A percentile compares a stretch with the other conserved stretches of the same genome.
Conservation (phyloP, 2,113 vertebrate species). For the Shinisaurus crocodilurus region DNA sequence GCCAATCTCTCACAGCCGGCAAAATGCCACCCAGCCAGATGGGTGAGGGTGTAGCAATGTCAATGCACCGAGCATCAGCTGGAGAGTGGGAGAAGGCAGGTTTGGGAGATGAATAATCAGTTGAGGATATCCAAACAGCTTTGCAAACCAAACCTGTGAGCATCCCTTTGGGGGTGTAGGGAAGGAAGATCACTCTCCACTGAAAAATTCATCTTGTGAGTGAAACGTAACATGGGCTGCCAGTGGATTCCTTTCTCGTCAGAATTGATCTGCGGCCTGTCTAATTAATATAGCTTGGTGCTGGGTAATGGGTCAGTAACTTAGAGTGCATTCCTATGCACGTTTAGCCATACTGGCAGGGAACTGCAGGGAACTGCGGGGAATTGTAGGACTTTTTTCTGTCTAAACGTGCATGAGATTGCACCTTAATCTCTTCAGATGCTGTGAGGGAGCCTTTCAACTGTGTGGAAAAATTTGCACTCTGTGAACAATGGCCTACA, state of each 20-base stretch:
- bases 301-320: neutral
- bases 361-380: no score
- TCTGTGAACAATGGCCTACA: neutral
- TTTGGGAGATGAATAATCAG: neutral
- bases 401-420: no score
- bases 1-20: neutral
- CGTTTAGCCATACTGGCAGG: no score
- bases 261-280: neutral
- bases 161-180: neutral
- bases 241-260: neutral
- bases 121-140: neutral
- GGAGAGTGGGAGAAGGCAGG: rapidly evolving
- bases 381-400: no score
- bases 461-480: neutral
- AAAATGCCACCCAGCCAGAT: slow-evolving; percentile 22
- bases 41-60: slow-evolving; percentile 1
- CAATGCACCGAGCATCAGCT: neutral
- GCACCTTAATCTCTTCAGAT: neutral
- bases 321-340: no score
- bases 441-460: neutral
- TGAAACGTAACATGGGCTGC: neutral
- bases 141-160: neutral
- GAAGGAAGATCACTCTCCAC: neutral
- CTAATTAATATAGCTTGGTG: neutral
- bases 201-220: neutral